Base-by-base conservation (phyloP, 1,140 invertebrate species). In the Tribolium castaneum region DNA sequence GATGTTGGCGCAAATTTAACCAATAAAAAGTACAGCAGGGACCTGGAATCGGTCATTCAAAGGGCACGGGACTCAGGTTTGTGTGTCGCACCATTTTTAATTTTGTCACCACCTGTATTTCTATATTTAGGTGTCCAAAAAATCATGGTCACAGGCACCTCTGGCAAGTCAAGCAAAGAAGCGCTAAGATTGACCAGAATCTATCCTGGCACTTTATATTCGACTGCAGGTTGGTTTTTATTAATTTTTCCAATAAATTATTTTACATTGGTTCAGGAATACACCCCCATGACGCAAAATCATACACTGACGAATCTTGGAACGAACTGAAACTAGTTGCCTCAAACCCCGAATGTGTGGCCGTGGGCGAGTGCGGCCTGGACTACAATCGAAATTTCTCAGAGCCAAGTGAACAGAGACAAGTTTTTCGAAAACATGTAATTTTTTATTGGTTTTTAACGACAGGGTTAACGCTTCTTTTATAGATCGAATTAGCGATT, bases 351-450 rank as follows among this genome's bases (percentile, higher is more conserved):
- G 96, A 98, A 88, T 98, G 96, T 88, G 96, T 98, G 35, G 97
- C 97, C 0, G 91, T 98, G 16, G 97, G 97, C 10, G 96, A 97
- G 88, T 98, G 96, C 88, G 97, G 97, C 10, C 90, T 98, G 74
- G 97, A 99, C 88, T 98, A 97, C 86, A 97, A 95, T 87, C 92
- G 96, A 84, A 96, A 98, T 87, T 98, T 98, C 87, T 97, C 96
- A 6, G 94, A 97, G 80, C 95, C 94, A 6, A 92, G 93, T 72
- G 92, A 93, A 79, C 97, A 99, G 88, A 90, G 93, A 79, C 89
- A 92, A 80, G 96, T 97, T 16, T 98, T 98, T 88, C 93, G 94
- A 82, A 94, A 96, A 87, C 97, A 98, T 90, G 94, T 96, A 80
- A 79, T 78, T 30, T 30, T 30, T 30, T 30, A 30, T 30, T 30